Percentiles rank a stretch among this genome's conserved stretches.
These are phyloP conservation scores for Zaprionus africanus DNA, from an alignment of 1,140 invertebrate genomes.

Conservation along the genomic window DNA sequence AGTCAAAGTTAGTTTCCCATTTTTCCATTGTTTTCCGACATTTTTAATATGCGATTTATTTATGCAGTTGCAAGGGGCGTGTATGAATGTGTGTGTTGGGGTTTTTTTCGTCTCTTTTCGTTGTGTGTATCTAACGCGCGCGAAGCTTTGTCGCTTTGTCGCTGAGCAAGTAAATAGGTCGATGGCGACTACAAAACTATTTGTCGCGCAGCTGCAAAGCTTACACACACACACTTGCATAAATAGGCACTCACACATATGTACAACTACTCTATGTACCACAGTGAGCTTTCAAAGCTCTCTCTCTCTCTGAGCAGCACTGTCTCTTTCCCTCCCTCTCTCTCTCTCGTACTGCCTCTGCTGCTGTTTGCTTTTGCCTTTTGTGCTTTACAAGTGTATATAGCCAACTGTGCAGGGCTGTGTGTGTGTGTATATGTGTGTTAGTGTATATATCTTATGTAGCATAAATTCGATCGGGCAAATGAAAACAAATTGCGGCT, in stretches of 20 bases:
- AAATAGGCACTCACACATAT: neutral
- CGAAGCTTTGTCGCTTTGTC: constrained; percentile 17
- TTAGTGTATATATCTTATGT: constrained; percentile 6
- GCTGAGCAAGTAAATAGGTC: constrained; percentile 47
- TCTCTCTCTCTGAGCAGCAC: neutral
- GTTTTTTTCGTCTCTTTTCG: constrained; percentile 9
- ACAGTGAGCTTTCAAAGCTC: constrained; percentile 29
- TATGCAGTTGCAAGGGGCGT: constrained; percentile 1
- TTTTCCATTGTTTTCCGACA: constrained; percentile 9
- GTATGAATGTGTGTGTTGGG: neutral
- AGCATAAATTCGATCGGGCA: constrained; percentile 38
- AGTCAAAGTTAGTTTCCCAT: constrained; percentile 6
- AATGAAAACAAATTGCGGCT: constrained; percentile 49
- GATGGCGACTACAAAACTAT: constrained; percentile 46
- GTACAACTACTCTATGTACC: constrained; percentile 7
- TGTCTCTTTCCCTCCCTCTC: neutral
- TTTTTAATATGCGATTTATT: constrained; percentile 15
- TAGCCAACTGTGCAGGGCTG: neutral
- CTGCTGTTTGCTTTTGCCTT: neutral
- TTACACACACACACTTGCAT: neutral
- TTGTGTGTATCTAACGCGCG: constrained; percentile 20
- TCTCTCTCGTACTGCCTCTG: constrained; percentile 1
- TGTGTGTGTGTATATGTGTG: neutral
- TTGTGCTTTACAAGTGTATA: constrained; percentile 4
- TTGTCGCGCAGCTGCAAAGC: constrained; percentile 51